Evolutionary conservation across 2,797 vertebrate species (phyloP), one percentile per base, ranked within the genome.

Genomic region (Triplophysa yarkandensis): DNA sequence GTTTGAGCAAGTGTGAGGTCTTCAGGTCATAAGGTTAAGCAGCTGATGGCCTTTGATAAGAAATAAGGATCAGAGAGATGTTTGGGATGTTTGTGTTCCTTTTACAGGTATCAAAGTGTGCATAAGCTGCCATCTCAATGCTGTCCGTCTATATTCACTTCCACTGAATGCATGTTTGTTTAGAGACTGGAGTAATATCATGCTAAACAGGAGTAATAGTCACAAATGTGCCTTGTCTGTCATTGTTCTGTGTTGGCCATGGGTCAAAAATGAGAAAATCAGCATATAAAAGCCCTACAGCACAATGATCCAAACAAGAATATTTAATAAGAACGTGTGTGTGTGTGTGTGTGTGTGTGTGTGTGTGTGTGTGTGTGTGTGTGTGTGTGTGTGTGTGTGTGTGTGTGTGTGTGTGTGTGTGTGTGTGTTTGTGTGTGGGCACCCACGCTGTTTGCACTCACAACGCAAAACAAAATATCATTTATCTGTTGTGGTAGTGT

Each of bases 261-360:
- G 57, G 55, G 13, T 16, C 32, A 58, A 75, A 25, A 76, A 30
- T 25, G 0, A 41, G 57, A 62, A 28, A 30, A 76, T 69, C 34
- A 73, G 21, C 72, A 73, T 65, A 54, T 69, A 69, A 81, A 77
- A 66, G 68, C 46, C n/a, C 9, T 48, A 46, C 4, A 16, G 19
- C 52, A 60, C 36, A 68, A 55, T 21, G 10, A 65, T n/a, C n/a
- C 61, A 58, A 34, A 81, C 64, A 69, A 48, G 64, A 48, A 52
- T 34, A 46, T 55, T 73, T 55, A 73, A 65, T 55, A 48, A 73
- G 71, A 23, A 28, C 44, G 39, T 64, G 44, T 72, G 34, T 62
- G 32, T 39, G 28, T 54, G 19, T 62, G 9, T 23, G 16, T 72
- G 34, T 62, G 32, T 39, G 28, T 54, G 19, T 62, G 9, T 23